Conservation (phyloP, 2,888 invertebrate species). For the Oeneis ivallda region DNA sequence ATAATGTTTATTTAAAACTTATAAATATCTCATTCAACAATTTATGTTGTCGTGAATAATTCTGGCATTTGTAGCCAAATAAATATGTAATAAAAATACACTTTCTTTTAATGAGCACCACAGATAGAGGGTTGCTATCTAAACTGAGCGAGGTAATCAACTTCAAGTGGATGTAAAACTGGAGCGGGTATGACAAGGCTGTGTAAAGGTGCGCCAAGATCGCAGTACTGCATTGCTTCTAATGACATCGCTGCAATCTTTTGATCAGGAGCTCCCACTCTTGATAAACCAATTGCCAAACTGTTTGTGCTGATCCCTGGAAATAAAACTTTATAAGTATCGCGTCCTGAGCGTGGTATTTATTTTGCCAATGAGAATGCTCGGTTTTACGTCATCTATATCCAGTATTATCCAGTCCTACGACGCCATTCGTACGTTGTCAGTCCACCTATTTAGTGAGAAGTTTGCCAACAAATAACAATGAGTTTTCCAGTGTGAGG, state of each 20-base stretch:
- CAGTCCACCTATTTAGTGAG: too few species aligned
- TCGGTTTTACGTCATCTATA: too few species aligned
- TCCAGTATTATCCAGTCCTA: too few species aligned
- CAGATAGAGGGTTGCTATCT: slow-evolving; percentile 48
- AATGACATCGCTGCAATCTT: slow-evolving; percentile 88
- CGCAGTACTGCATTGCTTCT: slow-evolving; percentile 85
- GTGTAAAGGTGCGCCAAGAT: slow-evolving; percentile 96
- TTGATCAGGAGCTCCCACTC: slow-evolving; percentile 94
- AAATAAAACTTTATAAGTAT: neutral
- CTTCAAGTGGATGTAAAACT: slow-evolving; percentile 93
- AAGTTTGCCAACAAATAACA: too few species aligned
- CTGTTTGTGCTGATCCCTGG: slow-evolving; percentile 79
- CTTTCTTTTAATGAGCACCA: slow-evolving; percentile 32
- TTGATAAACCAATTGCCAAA: slow-evolving; percentile 92
- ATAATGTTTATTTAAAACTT: slow-evolving; percentile 52
- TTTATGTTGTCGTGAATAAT: slow-evolving; percentile 40
- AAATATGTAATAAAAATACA: slow-evolving; percentile 35
- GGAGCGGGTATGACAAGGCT: slow-evolving; percentile 94
- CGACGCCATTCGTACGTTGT: too few species aligned
- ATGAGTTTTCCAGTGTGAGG: too few species aligned
- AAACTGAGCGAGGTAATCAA: slow-evolving; percentile 91
- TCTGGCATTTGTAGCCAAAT: slow-evolving; percentile 41
- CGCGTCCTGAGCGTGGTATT: too few species aligned
- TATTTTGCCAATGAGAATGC: too few species aligned
- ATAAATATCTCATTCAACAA: slow-evolving; percentile 41